Evolutionary conservation across 1,140 invertebrate genomes (phyloP).

Genomic region (Lordiphosa stackelbergi): DNA sequence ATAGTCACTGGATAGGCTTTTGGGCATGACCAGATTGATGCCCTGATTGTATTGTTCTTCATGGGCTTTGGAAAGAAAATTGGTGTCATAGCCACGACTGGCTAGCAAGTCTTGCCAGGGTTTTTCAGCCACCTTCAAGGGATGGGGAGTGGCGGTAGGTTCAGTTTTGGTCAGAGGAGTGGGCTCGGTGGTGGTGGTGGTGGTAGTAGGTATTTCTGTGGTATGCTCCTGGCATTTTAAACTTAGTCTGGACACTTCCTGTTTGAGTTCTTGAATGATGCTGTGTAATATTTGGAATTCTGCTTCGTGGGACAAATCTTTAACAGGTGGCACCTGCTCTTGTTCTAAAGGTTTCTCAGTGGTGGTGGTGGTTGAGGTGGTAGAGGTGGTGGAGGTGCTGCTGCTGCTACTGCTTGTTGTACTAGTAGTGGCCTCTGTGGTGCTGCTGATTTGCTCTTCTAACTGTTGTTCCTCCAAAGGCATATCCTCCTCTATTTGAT

Average conservation of each 20-base stretch:
- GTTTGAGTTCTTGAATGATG: conserved; percentile 11
- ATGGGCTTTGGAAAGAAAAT: conserved; percentile 39
- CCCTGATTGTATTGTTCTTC: conserved; percentile 29
- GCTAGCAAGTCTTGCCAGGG: conserved; percentile 48
- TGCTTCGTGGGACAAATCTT: background rate
- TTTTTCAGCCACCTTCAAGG: conserved; percentile 7
- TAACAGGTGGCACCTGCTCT: no score
- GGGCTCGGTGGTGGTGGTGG: no score
- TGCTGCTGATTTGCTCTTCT: background rate
- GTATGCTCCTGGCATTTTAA: background rate
- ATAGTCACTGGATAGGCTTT: conserved; percentile 7
- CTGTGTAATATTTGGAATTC: background rate
- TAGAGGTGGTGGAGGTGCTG: background rate
- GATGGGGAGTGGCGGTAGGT: no score
- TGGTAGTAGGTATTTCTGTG: background rate
- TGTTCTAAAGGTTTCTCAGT: conserved; percentile 1
- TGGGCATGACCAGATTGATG: conserved; percentile 25
- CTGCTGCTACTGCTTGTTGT: background rate
- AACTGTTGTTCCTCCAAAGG: conserved; percentile 1
- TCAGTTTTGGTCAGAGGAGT: background rate
- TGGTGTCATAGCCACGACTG: conserved; percentile 59
- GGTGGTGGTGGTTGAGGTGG: background rate
- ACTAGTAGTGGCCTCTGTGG: background rate
- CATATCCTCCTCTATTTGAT: conserved; percentile 27
- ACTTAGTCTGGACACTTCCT: conserved; percentile 3